Base-by-base conservation (phyloP, 1,140 invertebrate species). In the Ostrea edulis region DNA sequence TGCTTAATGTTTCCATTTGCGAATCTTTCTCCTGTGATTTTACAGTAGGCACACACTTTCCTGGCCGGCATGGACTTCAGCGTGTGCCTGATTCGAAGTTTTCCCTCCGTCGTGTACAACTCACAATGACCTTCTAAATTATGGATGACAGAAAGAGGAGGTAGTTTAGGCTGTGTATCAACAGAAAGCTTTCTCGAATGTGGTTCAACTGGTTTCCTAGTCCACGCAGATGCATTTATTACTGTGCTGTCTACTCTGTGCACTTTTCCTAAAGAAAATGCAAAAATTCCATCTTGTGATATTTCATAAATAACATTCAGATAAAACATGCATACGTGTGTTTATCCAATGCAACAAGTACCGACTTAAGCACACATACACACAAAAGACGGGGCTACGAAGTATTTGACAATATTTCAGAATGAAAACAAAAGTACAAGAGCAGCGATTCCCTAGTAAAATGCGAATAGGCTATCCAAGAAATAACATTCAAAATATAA, bases 21-120 rank as follows among this genome's bases (percentile, higher is more conserved):
- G 44, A 83, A 83, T 54, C 82, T 53, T 25, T 83, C 82, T 35
- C 82, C 82, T 22, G 82, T 83, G n/a, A 83, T 29, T 83, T 83
- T 83, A n/a, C 82, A 83, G 82, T 83, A 83, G 5, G 82, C 82
- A 83, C 82, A 83, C 17, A 83, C 82, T 53, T 54, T 52, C 82
- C 82, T 83, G 20, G 82, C 82, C 12, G 82, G 68, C 68, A 77
- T 77, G 4, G 68, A 77, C 68, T 77, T 77, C 25, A 77, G 29
- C 2, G 68, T 77, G 29, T 77, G 68, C 25, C 68, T 77, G 25
- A 77, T 25, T 5, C 9, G 29, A 14, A 11, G 8, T 17, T 35
- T 35, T 4, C 68, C 68, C 25, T 77, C 68, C 25, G 14, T 77
- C 9, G 68, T 77, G 17, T 77, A 77, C 25, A 77, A 35, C 29